Percentiles rank a stretch among this genome's conserved stretches.
phyloP scores from a whole-genome alignment of 2,888 invertebrate species.

The Allolobophora icterica region DNA sequence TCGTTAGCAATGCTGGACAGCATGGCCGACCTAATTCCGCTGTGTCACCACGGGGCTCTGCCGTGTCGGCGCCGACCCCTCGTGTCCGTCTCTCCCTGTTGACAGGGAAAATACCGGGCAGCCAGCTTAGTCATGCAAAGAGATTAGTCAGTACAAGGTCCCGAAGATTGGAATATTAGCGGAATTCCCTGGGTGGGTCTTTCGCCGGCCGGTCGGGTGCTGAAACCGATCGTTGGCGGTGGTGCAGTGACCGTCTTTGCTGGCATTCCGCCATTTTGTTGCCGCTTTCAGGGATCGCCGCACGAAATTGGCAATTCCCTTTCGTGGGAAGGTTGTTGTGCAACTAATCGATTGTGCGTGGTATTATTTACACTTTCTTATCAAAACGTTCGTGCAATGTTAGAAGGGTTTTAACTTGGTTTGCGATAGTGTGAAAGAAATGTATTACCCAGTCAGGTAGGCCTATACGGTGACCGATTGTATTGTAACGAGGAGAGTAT shows the following conservation, averaged over 20 bases:
- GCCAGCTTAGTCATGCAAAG: background rate
- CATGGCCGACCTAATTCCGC: background rate
- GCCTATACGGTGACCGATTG: too few relatives aligned
- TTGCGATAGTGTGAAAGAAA: background rate
- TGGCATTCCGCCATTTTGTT: too few relatives aligned
- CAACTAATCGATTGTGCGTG: too few relatives aligned
- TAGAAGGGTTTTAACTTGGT: background rate
- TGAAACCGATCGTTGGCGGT: too few relatives aligned
- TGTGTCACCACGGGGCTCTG: background rate
- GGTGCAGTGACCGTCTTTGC: too few relatives aligned
- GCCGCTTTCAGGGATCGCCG: too few relatives aligned
- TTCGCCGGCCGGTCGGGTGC: too few relatives aligned
- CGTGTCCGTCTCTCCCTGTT: background rate
- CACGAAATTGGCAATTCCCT: too few relatives aligned
- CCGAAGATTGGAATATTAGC: slow-evolving; percentile 3
- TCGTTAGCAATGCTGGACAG: background rate
- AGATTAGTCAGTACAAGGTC: background rate
- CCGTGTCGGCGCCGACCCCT: background rate
- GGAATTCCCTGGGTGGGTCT: background rate
- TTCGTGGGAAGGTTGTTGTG: too few relatives aligned
- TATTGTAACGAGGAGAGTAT: too few relatives aligned
- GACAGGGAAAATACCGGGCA: background rate
- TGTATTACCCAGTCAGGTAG: too few relatives aligned
- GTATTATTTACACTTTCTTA: background rate
- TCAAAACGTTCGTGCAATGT: background rate